phyloP scores from a whole-genome alignment of 2,797 vertebrate species.

The Morus bassanus region DNA sequence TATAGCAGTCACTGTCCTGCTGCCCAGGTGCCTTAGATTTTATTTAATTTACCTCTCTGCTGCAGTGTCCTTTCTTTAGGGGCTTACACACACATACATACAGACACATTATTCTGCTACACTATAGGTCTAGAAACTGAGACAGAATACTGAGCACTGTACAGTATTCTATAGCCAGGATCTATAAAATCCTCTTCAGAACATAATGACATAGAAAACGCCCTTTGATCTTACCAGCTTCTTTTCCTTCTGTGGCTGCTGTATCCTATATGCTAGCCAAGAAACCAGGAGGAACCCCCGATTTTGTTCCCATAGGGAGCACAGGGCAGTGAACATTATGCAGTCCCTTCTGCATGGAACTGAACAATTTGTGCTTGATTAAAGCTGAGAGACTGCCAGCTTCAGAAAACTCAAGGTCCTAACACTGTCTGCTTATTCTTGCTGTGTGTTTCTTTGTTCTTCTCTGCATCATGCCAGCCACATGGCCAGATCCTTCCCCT shows the following conservation, averaged over 20 bases:
- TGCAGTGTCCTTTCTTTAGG: not conserved
- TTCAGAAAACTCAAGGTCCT: not conserved
- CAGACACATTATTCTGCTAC: not conserved
- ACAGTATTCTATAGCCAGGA: not conserved
- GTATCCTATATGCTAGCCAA: not conserved
- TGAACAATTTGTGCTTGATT: not conserved
- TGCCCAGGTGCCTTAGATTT: not conserved
- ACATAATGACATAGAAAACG: not conserved
- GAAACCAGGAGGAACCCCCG: not conserved
- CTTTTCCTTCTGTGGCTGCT: not conserved
- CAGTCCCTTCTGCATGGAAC: not conserved
- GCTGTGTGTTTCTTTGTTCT: not conserved
- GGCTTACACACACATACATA: not conserved
- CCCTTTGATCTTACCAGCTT: not conserved
- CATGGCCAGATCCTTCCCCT: not conserved
- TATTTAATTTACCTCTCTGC: not conserved
- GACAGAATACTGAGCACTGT: not conserved
- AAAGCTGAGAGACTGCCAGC: not conserved
- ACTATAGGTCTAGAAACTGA: not conserved
- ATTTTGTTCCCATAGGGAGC: not conserved
- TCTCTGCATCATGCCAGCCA: not conserved
- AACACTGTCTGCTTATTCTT: not conserved
- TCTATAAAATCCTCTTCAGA: not conserved
- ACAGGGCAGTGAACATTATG: not conserved
- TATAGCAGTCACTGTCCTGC: not conserved